Evolutionary conservation across 1,140 invertebrate genomes (phyloP).

Genomic region (Ruditapes philippinarum): DNA sequence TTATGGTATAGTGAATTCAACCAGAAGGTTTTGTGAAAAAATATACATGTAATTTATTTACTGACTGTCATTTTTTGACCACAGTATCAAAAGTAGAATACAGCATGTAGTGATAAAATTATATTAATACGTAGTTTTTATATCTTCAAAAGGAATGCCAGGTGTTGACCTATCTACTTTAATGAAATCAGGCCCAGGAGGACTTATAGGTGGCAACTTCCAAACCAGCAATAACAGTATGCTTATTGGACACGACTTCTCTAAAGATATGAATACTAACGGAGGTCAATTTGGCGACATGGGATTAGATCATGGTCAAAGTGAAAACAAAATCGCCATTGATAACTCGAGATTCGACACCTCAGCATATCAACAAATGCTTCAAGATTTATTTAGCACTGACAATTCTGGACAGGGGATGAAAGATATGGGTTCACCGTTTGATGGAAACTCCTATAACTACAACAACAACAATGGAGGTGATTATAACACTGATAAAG

Average conservation of each 20-base stretch:
- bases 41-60: no score
- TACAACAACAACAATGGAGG: neutral
- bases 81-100: no score
- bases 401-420: constrained; percentile 15
- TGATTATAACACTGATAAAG: constrained; percentile 28
- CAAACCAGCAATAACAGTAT: neutral
- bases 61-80: no score
- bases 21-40: no score
- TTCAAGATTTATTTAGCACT: constrained; percentile 15
- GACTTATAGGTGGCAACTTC: constrained; percentile 25
- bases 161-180: neutral
- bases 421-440: constrained; percentile 27
- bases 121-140: no score
- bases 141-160: constrained; percentile 22
- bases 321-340: neutral
- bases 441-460: constrained; percentile 29
- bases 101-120: no score
- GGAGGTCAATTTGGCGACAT: constrained; percentile 13
- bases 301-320: neutral
- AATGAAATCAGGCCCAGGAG: constrained; percentile 32
- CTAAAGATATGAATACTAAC: neutral
- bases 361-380: constrained; percentile 33
- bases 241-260: constrained; percentile 46
- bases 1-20: no score
- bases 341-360: constrained; percentile 42